Base-by-base conservation (phyloP, 2,797 vertebrate species). In the Agapornis canus region DNA sequence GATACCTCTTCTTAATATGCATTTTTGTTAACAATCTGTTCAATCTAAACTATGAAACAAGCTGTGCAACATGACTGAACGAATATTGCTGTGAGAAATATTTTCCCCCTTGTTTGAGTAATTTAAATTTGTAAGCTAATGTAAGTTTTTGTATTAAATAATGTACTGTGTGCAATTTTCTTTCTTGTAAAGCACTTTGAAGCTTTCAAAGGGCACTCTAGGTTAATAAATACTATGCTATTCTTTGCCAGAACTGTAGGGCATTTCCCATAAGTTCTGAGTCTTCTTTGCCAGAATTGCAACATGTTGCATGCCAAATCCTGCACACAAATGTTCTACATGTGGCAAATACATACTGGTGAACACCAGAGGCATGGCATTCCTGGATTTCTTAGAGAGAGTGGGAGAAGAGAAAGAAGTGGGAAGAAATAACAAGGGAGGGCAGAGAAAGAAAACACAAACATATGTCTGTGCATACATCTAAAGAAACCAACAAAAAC, bases 101-200 rank as follows among this genome's bases (percentile, higher is more conserved):
- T 64, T 88, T 90, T 82, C 61, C 80, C 80, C 77, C 87, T 69
- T 91, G 79, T 93, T 90, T 52, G 82, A 96, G 87, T 86, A 88
- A 95, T 95, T 94, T 96, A 90, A 91, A 94, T 96, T 95, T 96
- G 95, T 92, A 97, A 94, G 91, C 75, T 91, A 95, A 86, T 94
- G 43, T 81, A 81, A 89, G 65, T 82, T 96, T 94, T 95, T 95
- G 82, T 96, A 91, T 87, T 91, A 95, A 96, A 95, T 96, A 95
- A 95, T 95, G 93, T 89, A 94, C 89, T 91, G 65, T 57, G 84
- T 77, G 92, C 88, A 90, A 81, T 95, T 86, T 95, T 95, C 91
- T 95, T 93, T 92, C 86, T 94, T 93, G 81, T 89, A 94, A 89
- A 92, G 78, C 70, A 94, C 94, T 96, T 93, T 96, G 94, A 96